Evolutionary conservation across 2,888 invertebrate species (phyloP), one percentile per base, ranked within the genome.

Genomic region (Acanthosoma haemorrhoidale): DNA sequence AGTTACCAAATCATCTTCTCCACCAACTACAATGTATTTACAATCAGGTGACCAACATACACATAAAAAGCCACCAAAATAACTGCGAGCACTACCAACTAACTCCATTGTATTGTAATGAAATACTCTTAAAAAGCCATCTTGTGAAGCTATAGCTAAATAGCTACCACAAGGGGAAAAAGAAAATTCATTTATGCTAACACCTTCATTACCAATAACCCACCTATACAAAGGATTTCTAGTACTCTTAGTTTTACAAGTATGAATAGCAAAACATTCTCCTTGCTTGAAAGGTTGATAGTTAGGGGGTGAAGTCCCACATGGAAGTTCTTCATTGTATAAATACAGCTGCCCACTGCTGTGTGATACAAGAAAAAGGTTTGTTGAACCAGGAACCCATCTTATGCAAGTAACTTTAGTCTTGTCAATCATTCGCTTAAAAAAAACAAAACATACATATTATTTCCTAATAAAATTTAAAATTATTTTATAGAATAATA

Each of bases 1-100:
- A 1, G 98, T 98, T 64, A 99, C 93, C 71, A 99, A 84, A 82
- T 99, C 99, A 82, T 99, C 99, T 81, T 99, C 99, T 4, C 99
- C 99, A 0, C 99, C 99, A 0, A 95, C 94, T 0, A 94, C 95
- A 63, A 96, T 94, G 78, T 96, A 93, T 78, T 91, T 90, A 59
- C 93, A 91, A 80, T 99, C 97, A 0, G 96, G 96, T 9, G 97
- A 95, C 99, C 99, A 99, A 78, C 95, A 92, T 3, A 97, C 96
- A 81, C 98, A 98, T 51, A 98, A 82, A 77, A 99, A 89, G 38
- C 98, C 98, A 63, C 99, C 99, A 81, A 99, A 99, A 81, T 98
- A 99, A 76, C 97, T 97, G 74, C 96, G 86, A 74, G 96, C 96
- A 71, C 90, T 85, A 15, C 97, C 96, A 68, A 96, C 84, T 73